A percentile compares a stretch with the other conserved stretches of the same genome.
Evolutionary conservation across 2,113 vertebrate species (phyloP).

Genomic region (Phylloscopus whistleri): DNA sequence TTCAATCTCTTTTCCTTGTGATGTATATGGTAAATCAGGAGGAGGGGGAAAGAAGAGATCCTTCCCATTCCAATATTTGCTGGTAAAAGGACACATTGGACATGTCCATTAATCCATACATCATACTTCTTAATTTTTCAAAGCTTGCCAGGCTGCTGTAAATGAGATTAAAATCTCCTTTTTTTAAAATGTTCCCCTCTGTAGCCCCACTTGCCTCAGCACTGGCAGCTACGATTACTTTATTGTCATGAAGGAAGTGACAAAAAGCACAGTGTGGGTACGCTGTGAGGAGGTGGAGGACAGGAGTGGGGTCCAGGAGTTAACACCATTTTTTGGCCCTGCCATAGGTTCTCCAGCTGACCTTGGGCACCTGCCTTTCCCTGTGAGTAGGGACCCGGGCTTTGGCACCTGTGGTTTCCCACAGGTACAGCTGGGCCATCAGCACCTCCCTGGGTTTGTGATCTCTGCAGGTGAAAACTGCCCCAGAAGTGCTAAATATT

Average conservation of each 20-base stretch:
- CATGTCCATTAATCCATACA: background rate
- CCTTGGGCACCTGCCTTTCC: background rate
- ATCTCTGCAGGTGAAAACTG: background rate
- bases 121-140: background rate
- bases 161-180: constrained; percentile 36
- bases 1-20: background rate
- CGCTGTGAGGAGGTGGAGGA: background rate
- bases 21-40: background rate
- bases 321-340: background rate
- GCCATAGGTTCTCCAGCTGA: background rate
- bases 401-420: background rate
- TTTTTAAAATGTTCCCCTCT: background rate
- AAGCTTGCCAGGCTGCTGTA: constrained; percentile 34
- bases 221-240: background rate
- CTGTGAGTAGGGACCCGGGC: background rate
- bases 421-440: background rate
- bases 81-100: background rate
- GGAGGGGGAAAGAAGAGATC: background rate
- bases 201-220: constrained; percentile 15
- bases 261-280: background rate
- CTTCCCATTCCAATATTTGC: background rate
- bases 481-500: background rate
- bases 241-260: background rate
- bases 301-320: background rate
- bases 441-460: background rate